Base-by-base conservation (phyloP, 2,888 invertebrate genomes). In the Pinctada fucata region DNA sequence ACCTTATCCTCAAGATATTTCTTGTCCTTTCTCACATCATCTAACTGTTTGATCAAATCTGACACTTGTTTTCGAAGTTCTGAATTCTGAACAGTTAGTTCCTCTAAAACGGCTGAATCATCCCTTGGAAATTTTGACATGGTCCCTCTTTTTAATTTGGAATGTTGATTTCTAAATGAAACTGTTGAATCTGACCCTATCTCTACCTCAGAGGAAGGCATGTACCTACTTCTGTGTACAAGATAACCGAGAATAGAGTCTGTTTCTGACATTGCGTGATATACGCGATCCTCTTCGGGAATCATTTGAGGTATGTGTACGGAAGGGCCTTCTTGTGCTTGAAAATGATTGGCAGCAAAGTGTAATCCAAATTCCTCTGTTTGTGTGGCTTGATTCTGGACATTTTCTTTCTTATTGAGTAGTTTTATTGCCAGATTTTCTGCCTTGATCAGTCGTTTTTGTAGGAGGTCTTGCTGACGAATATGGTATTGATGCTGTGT, bases 401-500 rank as follows among this genome's bases (percentile, higher is more conserved):
- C 16, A n/a, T 72, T 67, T 51, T 73, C 50, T 16, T 67, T 73
- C 49, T 78, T 79, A 50, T 72, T 79, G 51, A 31, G 67, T 49
- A 72, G n/a, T 70, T 68, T 67, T 13, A 48, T 63, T 69, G 76
- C 63, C 8, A 75, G 16, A 13, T 58, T 75, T 16, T 75, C 71
- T 45, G 75, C 13, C 51, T 74, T 75, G 50, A 3, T 52, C 6
- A 77, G 85, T 69, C 84, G 79, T 64, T 82, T 83, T 66, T 86
- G 86, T 69, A 90, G 81, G 50, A 87, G 80, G 66, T 86, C 87
- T 64, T 87, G 85, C 92, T 96, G 95, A 91, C 95, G 95, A 3
- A 95, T 93, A 88, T 96, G 96, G 90, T 95, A 95, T 87, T 95
- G 95, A 82, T 94, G 94, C 92, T 96, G 96, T 47, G 96, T 92